Base-by-base conservation (phyloP, 1,140 invertebrate genomes). In the Bombus polaris region DNA sequence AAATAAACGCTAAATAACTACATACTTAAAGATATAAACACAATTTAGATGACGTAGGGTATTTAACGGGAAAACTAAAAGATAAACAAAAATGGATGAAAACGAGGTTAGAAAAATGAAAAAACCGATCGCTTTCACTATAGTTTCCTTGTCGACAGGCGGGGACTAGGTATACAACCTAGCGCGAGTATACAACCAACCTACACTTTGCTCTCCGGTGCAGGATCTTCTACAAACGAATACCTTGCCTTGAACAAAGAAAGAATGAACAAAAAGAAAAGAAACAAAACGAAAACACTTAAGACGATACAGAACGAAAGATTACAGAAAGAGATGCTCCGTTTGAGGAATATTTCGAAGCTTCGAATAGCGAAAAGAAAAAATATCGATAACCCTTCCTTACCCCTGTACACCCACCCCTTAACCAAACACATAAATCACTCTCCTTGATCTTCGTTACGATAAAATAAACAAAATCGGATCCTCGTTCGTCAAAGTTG, bases 11-110 rank as follows among this genome's bases (percentile, higher is more conserved):
- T 77, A 77, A 65, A 42, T 32, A 78, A 78, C 39, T 73, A 81
- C 47, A 73, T 39, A 73, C 28, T n/a, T 44, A 73, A 73, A 32
- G n/a, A n/a, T 42, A 35, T 28, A 75, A 53, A 44, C 37, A 78
- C 22, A 22, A 78, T 85, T 88, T 82, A 86, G 83, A 87, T 65
- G 72, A 89, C 76, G 83, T 88, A 87, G 86, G 25, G 28, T 88
- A 82, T 71, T 84, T 62, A 47, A 84, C 37, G 10, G 77, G 18
- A 77, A 42, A 77, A 22, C 28, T 42, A 59, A 59, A 53, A 59
- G 9, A 18, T 32, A 76, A 39, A 68, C 5, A 22, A 37, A 68
- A 22, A 35, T 25, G 9, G 35, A 37, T 12, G 59, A 35, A 18
- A 37, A 35, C 65, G 32, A 68, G 18, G 59, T 32, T 75, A 39